Evolutionary conservation across 2,113 vertebrate genomes (phyloP), one percentile per base, ranked within the genome.

Genomic region (Clarias gariepinus): DNA sequence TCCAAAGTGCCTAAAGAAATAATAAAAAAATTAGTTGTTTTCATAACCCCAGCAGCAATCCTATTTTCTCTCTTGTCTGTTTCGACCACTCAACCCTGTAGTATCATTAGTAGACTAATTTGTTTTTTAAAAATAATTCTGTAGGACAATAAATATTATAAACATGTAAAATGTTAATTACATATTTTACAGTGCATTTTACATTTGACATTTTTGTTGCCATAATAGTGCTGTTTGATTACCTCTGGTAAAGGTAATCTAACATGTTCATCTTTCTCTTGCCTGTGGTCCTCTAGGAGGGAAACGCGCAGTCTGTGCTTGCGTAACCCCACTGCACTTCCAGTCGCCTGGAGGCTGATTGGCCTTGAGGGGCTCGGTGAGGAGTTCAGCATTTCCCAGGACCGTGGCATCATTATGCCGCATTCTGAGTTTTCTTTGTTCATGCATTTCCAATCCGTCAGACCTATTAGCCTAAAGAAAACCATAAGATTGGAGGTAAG

Each of bases 401-500:
- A 93, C 3, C 89, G 93, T 0, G 97, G 97, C 12, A 60, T 87
- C 5, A 52, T 99, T 61, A 89, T 79, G 13, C 85, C 97, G 0
- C 64, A 84, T n/a, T 85, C 90, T 0, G 95, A 96, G 33, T 91
- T 94, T 2, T 23, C 30, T 3, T 81, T 99, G 83, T 90, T 88
- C 0, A 25, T 98, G 33, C n/a, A 93, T 86, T 98, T 98, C 92
- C 94, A 91, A 36, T 94, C 97, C 36, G 83, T 74, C 1, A 96
- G 89, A 25, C 93, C 94, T 1, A 2, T 94, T 79, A 92, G 36
- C 85, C 63, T 96, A 28, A 97, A 95, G 92, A 97, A 95, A 92
- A 85, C 61, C 0, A 89, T 99, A 73, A 94, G 94, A 8, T 60
- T 99, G 12, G 98, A 99, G 97, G 97, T 98, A 90, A 93, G 30